Base-by-base conservation (phyloP, 2,113 vertebrate species). In the Dasypus novemcinctus region DNA sequence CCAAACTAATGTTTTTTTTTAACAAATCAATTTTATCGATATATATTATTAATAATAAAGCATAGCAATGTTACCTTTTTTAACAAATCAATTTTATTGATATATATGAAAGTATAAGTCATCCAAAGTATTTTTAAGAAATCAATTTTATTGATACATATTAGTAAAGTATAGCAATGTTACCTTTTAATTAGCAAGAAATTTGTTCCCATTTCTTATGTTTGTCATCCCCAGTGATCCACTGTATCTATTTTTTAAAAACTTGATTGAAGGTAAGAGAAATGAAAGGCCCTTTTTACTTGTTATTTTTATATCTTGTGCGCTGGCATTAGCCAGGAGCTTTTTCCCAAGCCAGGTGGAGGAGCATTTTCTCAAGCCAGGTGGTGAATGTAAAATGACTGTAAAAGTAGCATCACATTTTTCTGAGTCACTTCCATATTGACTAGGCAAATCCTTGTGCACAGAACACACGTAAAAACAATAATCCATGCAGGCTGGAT, bases 341-440 rank as follows among this genome's bases (percentile, higher is more conserved):
- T 41, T 80, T 80, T 94, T 95, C 78, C 88, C n/a, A 79, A 92
- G 64, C 68, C 74, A 83, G 59, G 43, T n/a, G 17, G 63, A 82
- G 59, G 57, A 92, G 63, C 6, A 36, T 80, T 80, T 94, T 95
- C 78, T 86, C n/a, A 79, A 92, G 64, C 68, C 74, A 83, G 59
- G 43, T n/a, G 17, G 63, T 88, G 23, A 94, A 38, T 36, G 64
- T 80, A 54, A 38, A 76, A 43, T 63, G 81, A 78, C 31, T 29
- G 14, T 83, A 64, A 63, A 90, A 64, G 38, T 0, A n/a, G 81
- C 68, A 41, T 18, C n/a, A 75, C 74, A 31, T 36, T 46, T 79
- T 79, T 52, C 79, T 79, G 72, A 96, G 31, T 97, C 87, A 85
- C 25, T 74, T 88, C 46, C 25, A 10, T 82, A 52, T 90, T 64